Conservation (phyloP, 2,888 invertebrate species). For the Anoplius nigerrimus region DNA sequence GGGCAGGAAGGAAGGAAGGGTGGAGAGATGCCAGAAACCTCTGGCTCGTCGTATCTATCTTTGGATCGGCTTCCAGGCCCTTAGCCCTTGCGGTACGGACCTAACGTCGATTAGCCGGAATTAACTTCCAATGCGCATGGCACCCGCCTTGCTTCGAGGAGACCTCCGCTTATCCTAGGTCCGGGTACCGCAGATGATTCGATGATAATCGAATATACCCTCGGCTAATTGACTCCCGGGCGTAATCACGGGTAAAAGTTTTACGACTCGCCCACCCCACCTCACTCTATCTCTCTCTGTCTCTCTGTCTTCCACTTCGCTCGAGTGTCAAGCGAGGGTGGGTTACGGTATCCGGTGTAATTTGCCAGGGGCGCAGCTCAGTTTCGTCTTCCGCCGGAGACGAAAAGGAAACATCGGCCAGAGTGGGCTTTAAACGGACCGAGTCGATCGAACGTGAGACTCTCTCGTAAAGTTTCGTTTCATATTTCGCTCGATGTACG, state of each 20-base stretch:
- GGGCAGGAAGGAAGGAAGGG: neutral
- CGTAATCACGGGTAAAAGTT: neutral
- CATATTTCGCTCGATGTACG: no score
- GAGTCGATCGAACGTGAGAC: no score
- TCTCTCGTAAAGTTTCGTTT: no score
- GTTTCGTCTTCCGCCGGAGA: no score
- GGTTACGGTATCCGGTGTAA: slow-evolving; percentile 3
- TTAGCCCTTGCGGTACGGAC: slow-evolving; percentile 31
- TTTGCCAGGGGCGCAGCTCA: no score
- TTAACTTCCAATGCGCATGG: slow-evolving; percentile 52
- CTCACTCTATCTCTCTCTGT: no score
- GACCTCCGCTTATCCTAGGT: slow-evolving; percentile 59
- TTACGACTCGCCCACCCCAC: neutral
- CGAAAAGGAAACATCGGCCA: no score
- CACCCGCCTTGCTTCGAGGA: neutral
- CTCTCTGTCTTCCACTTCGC: no score
- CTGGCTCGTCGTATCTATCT: slow-evolving; percentile 33
- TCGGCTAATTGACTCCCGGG: slow-evolving; percentile 2
- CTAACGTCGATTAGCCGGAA: slow-evolving; percentile 62
- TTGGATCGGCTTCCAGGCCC: slow-evolving; percentile 32
- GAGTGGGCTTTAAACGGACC: no score
- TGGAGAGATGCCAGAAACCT: slow-evolving; percentile 12
- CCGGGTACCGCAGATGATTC: slow-evolving; percentile 48
- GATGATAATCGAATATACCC: slow-evolving; percentile 51
- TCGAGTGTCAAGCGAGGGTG: no score